These are phyloP conservation scores for Pogonus chalceus DNA, from an alignment of 1,140 invertebrate genomes.

Conservation along the genomic window DNA sequence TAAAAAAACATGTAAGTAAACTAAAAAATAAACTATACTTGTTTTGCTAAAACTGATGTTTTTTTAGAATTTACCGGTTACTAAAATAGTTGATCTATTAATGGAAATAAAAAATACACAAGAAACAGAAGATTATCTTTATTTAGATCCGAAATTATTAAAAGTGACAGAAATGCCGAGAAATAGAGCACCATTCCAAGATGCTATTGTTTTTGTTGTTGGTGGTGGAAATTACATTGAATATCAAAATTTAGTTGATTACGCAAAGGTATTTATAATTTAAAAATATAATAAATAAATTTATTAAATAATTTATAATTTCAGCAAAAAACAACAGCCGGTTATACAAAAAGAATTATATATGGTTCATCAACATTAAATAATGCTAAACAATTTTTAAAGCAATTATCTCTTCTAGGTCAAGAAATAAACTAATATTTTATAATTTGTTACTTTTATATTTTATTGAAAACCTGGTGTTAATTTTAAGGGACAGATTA, in stretches of 20 bases:
- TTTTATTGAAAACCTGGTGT: neutral
- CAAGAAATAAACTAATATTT: slow-evolving; percentile 50
- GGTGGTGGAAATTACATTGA: slow-evolving; percentile 99
- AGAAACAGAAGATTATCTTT: slow-evolving; percentile 79
- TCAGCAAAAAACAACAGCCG: slow-evolving; percentile 61
- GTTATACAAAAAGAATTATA: slow-evolving; percentile 68
- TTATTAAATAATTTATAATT: slow-evolving; percentile 9
- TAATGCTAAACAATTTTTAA: slow-evolving; percentile 86
- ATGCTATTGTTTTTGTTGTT: slow-evolving; percentile 92
- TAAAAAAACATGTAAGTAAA: slow-evolving; percentile 87
- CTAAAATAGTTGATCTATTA: slow-evolving; percentile 82
- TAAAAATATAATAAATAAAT: slow-evolving; percentile 11
- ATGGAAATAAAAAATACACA: slow-evolving; percentile 74
- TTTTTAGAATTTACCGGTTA: slow-evolving; percentile 75
- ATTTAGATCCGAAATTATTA: slow-evolving; percentile 86
- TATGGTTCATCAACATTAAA: slow-evolving; percentile 91
- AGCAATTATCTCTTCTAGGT: slow-evolving; percentile 71
- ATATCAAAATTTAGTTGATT: slow-evolving; percentile 96
- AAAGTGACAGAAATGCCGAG: slow-evolving; percentile 59
- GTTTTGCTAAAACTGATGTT: neutral
- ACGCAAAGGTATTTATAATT: slow-evolving; percentile 59
- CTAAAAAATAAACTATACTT: no score
- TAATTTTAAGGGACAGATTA: neutral
- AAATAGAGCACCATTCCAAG: slow-evolving; percentile 63
- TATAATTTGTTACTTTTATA: neutral